These are phyloP conservation scores for Leucoraja erinaceus DNA, from an alignment of 2,113 vertebrate genomes.

Conservation along the genomic window DNA sequence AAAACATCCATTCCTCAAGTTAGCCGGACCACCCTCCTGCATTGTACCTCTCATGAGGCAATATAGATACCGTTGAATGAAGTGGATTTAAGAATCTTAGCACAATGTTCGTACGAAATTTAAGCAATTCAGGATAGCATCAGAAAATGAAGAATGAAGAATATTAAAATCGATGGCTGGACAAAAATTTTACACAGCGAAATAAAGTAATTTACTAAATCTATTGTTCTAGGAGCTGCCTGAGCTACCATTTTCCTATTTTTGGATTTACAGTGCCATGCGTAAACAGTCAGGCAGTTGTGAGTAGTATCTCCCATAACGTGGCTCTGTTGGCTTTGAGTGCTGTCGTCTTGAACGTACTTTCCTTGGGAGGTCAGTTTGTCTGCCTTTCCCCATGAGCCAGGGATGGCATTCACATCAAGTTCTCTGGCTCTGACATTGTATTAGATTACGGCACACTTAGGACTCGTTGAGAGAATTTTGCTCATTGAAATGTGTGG, in stretches of 20 bases:
- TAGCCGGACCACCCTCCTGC: conserved; percentile 87
- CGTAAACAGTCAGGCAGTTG: neutral
- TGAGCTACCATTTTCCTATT: neutral
- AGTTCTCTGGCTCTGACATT: conserved; percentile 42
- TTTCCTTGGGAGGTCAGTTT: conserved; percentile 43
- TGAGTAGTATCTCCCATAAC: neutral
- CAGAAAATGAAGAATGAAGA: conserved; percentile 24
- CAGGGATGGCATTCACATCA: conserved; percentile 47
- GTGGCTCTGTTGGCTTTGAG: conserved; percentile 35
- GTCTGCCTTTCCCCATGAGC: conserved; percentile 44
- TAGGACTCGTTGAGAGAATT: conserved; percentile 45
- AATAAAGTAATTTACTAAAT: neutral
- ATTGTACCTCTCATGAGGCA: conserved; percentile 97
- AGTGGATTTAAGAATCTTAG: neutral
- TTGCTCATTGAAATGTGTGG: conserved; percentile 41
- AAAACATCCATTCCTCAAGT: conserved; percentile 84
- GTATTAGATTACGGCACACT: conserved; percentile 50
- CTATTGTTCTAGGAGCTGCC: neutral
- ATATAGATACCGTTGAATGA: conserved; percentile 79
- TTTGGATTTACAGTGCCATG: neutral
- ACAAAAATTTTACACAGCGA: conserved; percentile 7
- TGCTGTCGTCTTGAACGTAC: neutral
- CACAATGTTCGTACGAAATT: neutral
- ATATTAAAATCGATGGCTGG: neutral
- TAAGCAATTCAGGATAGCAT: neutral